Percentiles rank a stretch among this genome's conserved stretches.
phyloP scores from a whole-genome alignment of 2,888 invertebrate genomes.

The Alloplasta piceator region DNA sequence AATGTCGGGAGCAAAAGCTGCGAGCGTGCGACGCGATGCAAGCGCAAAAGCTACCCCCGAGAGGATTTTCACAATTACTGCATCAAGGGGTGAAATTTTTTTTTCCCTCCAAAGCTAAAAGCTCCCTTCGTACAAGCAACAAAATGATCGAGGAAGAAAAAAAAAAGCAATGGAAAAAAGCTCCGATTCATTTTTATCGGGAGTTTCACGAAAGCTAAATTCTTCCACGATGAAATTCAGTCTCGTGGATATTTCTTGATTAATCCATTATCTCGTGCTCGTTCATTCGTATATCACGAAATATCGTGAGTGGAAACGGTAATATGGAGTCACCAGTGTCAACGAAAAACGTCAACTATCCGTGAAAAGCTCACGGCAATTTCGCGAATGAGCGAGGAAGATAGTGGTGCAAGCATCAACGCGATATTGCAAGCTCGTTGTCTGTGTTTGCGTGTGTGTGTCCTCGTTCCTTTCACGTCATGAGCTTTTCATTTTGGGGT shows the following conservation, averaged over 20 bases:
- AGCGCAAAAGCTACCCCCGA: neutral
- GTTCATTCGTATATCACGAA: too few relatives aligned
- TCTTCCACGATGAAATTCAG: too few relatives aligned
- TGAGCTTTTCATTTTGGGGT: conserved; percentile 56
- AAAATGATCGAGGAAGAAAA: neutral
- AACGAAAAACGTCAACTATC: conserved; percentile 48
- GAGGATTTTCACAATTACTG: conserved; percentile 29
- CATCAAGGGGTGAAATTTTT: conserved; percentile 14
- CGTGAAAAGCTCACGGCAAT: conserved; percentile 51
- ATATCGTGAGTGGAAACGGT: neutral
- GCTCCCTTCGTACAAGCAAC: neutral
- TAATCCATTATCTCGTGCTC: conserved; percentile 33
- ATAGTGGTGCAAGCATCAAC: conserved; percentile 29
- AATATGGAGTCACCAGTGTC: conserved; percentile 19
- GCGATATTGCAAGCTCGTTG: conserved; percentile 51
- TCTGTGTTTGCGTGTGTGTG: conserved; percentile 10
- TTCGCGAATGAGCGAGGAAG: conserved; percentile 36
- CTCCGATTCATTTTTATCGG: too few relatives aligned
- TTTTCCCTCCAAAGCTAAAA: neutral
- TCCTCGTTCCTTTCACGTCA: conserved; percentile 51
- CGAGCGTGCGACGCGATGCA: conserved; percentile 27
- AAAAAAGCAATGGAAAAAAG: neutral
- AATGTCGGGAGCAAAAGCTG: neutral
- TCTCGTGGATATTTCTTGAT: conserved; percentile 6
- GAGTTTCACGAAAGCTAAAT: too few relatives aligned